A percentile compares a stretch with the other conserved stretches of the same genome.
Evolutionary conservation across 2,797 vertebrate genomes (phyloP).

Genomic region (Chromobotia macracanthus): DNA sequence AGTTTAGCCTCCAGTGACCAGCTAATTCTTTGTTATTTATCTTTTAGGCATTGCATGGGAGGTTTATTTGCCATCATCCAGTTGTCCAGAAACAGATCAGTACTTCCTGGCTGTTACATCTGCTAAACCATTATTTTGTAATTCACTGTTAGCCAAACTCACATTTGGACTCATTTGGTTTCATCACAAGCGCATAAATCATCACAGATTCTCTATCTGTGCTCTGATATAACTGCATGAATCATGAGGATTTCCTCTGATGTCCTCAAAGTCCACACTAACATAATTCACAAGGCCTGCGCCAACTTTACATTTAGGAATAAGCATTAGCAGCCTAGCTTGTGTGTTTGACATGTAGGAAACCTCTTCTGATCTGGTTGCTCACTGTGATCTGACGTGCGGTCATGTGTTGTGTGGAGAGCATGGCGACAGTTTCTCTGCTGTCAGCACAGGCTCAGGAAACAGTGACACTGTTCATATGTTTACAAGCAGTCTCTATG

Average conservation of each 20-base stretch:
- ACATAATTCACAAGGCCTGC: constrained; percentile 30
- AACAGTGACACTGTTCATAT: constrained; percentile 90
- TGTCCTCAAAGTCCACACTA: constrained; percentile 5
- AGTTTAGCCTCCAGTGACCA: background rate
- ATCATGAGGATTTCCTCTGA: constrained; percentile 20
- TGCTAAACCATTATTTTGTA: constrained; percentile 34
- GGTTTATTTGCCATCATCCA: constrained; percentile 11
- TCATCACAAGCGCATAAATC: constrained; percentile 31
- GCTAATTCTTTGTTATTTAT: constrained; percentile 29
- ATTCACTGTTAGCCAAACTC: constrained; percentile 28
- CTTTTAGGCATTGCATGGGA: constrained; percentile 12
- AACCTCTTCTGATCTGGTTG: constrained; percentile 74
- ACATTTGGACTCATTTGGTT: constrained; percentile 29
- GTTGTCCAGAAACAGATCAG: constrained; percentile 29
- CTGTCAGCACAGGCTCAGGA: constrained; percentile 93
- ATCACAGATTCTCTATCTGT: constrained; percentile 2
- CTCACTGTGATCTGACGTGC: constrained; percentile 75
- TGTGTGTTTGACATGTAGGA: constrained; percentile 52
- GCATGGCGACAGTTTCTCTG: constrained; percentile 73
- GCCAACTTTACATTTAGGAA: constrained; percentile 47
- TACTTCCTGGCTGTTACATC: constrained; percentile 44
- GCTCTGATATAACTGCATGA: constrained; percentile 19
- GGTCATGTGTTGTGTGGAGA: constrained; percentile 85
- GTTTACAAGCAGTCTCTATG: constrained; percentile 85
- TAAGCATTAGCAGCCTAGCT: constrained; percentile 62